Conservation (phyloP, 30 jellyfish, hydroid and myxozoan genomes). For the Hydractinia symbiolongicarpus region DNA sequence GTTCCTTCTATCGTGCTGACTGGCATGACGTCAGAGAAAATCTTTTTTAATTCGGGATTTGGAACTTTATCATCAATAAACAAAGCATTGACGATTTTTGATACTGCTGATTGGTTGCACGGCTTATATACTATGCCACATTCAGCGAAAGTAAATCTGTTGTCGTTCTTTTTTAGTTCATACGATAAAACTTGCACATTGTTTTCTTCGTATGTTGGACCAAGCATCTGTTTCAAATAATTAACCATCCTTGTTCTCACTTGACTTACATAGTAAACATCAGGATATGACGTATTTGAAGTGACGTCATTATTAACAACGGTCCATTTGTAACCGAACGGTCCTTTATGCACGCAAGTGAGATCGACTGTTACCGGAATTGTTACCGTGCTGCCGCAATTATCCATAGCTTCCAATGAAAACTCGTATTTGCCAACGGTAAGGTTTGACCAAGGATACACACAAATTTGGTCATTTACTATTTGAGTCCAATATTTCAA, state of each 20-base stretch:
- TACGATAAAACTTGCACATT: background rate
- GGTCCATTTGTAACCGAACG: constrained; percentile 30
- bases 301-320: background rate
- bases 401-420: constrained; percentile 44
- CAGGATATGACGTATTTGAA: background rate
- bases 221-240: background rate
- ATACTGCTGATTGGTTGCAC: background rate
- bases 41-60: background rate
- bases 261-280: constrained; percentile 1
- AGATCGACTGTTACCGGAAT: constrained; percentile 33
- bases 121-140: constrained; percentile 22
- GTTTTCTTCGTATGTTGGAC: background rate
- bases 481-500: constrained; percentile 61
- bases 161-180: background rate
- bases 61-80: background rate
- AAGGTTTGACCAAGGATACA: constrained; percentile 48
- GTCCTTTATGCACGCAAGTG: background rate
- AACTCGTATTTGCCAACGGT: constrained; percentile 45
- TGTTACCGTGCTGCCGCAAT: constrained; percentile 51
- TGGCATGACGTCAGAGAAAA: background rate
- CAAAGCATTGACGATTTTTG: background rate
- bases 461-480: constrained; percentile 27
- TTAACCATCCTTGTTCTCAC: constrained; percentile 10
- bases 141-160: constrained; percentile 7
- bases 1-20: background rate